phyloP scores from a whole-genome alignment of 2,113 vertebrate species.

The Pardalotus punctatus region DNA sequence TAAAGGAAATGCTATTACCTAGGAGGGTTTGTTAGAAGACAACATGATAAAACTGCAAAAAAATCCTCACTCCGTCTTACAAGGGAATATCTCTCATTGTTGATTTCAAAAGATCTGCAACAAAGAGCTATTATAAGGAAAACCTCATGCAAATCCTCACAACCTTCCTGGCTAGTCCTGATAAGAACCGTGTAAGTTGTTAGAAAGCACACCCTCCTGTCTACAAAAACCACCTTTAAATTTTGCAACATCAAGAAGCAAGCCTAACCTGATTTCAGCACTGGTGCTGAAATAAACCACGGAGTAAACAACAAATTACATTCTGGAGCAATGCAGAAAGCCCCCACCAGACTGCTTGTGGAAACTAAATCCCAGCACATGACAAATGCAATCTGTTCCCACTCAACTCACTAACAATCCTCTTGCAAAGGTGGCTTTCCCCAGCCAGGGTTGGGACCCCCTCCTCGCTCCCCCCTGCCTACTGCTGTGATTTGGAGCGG shows the following conservation, averaged over 20 bases:
- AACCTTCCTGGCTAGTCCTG: neutral
- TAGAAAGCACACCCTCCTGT: neutral
- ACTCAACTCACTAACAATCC: neutral
- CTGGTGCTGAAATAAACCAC: neutral
- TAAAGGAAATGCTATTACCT: fast-evolving
- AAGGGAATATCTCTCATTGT: neutral
- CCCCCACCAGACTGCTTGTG: neutral
- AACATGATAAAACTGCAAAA: neutral
- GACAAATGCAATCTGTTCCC: neutral
- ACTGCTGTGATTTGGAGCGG: neutral
- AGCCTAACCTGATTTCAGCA: neutral
- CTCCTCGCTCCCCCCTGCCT: neutral
- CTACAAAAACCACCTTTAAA: neutral
- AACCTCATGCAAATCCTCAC: neutral
- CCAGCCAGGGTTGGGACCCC: neutral
- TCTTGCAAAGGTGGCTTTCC: neutral
- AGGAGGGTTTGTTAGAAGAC: neutral
- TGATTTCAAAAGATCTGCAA: neutral
- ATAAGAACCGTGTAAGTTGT: neutral
- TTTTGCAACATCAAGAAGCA: neutral
- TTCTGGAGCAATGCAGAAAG: neutral
- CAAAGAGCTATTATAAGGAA: neutral
- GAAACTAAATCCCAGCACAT: conserved; percentile 1
- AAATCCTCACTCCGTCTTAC: neutral
- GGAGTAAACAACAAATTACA: neutral